phyloP scores from a whole-genome alignment of 92 coral and sea anemone genomes.

The Phymanthus crucifer region DNA sequence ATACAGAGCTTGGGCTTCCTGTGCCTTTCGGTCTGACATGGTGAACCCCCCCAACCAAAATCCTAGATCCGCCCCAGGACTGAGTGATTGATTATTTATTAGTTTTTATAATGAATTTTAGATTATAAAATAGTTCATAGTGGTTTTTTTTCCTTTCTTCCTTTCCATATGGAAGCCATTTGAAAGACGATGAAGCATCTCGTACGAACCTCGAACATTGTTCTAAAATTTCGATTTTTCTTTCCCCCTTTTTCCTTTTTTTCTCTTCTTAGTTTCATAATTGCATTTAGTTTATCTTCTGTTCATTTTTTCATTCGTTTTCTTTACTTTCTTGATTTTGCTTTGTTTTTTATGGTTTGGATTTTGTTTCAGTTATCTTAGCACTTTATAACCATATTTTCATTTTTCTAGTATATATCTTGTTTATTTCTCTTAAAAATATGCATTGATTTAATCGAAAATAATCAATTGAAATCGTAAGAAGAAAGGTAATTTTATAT shows the following conservation, averaged over 20 bases:
- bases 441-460: not conserved
- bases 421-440: conserved; percentile 4
- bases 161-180: not conserved
- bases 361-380: not conserved
- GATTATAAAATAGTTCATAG: no score
- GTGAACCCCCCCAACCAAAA: no score
- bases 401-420: no score
- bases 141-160: no score
- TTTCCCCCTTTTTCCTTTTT: not conserved
- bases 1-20: not conserved
- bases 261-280: no score
- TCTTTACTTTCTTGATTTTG: no score
- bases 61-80: not conserved
- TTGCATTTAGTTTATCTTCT: no score
- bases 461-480: not conserved
- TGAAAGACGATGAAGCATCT: not conserved
- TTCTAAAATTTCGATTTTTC: not conserved
- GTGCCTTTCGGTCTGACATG: no score
- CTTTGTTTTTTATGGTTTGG: not conserved
- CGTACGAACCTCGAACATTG: not conserved
- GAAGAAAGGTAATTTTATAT: not conserved
- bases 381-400: not conserved
- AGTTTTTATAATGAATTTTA: no score
- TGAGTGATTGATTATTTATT: no score
- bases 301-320: no score